A percentile compares a stretch with the other conserved stretches of the same genome.
Evolutionary conservation across 2,797 vertebrate species (phyloP).

Genomic region (Scolopax rusticola): DNA sequence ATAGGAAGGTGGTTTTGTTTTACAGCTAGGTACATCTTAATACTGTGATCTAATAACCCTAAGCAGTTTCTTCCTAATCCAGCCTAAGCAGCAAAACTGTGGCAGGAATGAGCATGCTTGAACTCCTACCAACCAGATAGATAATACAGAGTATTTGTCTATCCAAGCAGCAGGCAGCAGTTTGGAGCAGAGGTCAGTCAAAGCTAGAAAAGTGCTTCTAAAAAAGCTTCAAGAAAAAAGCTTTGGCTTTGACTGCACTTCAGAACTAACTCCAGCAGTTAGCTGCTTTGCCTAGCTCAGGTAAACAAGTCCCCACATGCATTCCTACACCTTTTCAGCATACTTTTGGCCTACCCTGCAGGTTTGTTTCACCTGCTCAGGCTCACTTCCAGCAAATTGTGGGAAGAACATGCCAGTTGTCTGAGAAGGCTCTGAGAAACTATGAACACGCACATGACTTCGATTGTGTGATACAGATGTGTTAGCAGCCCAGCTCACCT

Average conservation of each 20-base stretch:
- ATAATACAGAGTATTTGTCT: neutral
- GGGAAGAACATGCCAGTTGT: neutral
- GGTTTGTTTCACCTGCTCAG: neutral
- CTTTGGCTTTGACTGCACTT: neutral
- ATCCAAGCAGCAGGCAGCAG: neutral
- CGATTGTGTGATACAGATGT: neutral
- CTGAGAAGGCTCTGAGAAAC: neutral
- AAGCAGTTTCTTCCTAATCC: conserved; percentile 1
- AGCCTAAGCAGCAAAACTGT: neutral
- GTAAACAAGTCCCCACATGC: neutral
- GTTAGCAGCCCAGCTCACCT: neutral
- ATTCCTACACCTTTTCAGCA: neutral
- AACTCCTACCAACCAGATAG: neutral
- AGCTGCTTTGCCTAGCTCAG: neutral
- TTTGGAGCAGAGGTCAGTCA: neutral
- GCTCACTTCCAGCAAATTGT: neutral
- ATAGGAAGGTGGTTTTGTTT: neutral
- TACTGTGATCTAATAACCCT: neutral
- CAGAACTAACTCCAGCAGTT: neutral
- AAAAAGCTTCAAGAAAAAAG: no score
- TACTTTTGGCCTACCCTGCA: neutral
- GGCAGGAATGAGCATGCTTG: neutral
- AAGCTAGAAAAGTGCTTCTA: neutral
- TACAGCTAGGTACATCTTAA: neutral
- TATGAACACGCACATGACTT: neutral